phyloP scores from a whole-genome alignment of 2,797 vertebrate genomes.

The Rhincodon typus region DNA sequence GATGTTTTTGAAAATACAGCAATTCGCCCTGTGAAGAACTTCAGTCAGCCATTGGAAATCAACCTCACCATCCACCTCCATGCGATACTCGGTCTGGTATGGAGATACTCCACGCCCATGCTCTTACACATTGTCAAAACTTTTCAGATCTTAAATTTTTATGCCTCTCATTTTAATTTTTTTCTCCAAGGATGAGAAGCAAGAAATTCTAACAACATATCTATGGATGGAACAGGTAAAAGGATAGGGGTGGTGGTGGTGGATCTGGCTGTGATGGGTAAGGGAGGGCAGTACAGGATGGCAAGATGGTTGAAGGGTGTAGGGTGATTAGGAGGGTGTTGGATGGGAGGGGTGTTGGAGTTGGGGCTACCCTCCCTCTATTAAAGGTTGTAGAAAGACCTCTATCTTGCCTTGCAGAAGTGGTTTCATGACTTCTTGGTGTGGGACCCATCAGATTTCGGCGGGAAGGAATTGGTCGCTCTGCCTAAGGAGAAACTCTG shows the following conservation, averaged over 20 bases:
- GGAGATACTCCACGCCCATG: background rate
- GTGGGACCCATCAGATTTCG: conserved; percentile 64
- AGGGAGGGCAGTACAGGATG: background rate
- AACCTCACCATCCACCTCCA: background rate
- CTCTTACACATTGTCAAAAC: background rate
- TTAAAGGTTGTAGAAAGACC: background rate
- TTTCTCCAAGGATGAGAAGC: background rate
- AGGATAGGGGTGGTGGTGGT: background rate
- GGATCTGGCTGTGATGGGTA: background rate
- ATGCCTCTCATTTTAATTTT: background rate
- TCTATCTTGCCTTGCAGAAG: conserved; percentile 49
- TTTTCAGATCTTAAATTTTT: background rate
- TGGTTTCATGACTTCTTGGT: conserved; percentile 67
- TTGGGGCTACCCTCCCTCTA: background rate
- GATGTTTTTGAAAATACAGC: conserved; percentile 8
- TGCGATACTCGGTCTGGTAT: background rate
- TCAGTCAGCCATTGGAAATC: background rate
- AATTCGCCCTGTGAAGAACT: background rate
- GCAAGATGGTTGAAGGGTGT: too few relatives aligned
- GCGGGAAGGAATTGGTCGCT: conserved; percentile 61
- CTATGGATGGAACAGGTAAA: background rate
- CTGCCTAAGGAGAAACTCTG: conserved; percentile 66
- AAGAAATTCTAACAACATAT: background rate
- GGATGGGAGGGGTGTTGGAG: background rate
- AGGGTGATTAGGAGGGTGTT: too few relatives aligned